Evolutionary conservation across 92 coral and sea anemone species (phyloP).

Genomic region (Phenganax marumi): DNA sequence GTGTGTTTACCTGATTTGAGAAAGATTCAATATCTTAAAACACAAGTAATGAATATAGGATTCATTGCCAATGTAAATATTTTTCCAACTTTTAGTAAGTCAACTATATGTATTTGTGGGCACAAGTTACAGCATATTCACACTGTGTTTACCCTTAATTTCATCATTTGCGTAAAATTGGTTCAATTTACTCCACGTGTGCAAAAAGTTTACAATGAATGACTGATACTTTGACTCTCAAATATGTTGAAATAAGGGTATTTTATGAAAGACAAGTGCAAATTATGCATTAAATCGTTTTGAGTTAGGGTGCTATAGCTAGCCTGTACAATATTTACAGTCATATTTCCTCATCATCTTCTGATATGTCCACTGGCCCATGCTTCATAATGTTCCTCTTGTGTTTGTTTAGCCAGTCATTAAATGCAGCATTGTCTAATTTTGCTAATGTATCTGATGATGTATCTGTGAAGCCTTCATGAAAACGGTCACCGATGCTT

Average conservation of each 20-base stretch:
- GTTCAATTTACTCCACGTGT: neutral
- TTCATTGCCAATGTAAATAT: neutral
- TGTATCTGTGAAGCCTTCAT: constrained; percentile 6
- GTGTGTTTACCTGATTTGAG: neutral
- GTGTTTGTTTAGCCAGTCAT: constrained; percentile 26
- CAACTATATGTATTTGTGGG: neutral
- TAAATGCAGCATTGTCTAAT: neutral
- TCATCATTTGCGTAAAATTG: neutral
- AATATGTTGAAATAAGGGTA: neutral
- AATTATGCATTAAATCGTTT: too few relatives aligned
- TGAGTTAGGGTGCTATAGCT: neutral
- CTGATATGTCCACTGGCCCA: neutral
- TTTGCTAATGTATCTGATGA: constrained; percentile 8
- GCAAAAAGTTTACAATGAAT: too few relatives aligned
- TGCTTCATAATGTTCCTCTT: constrained; percentile 3
- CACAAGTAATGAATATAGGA: neutral
- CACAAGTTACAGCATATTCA: neutral
- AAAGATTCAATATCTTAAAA: neutral
- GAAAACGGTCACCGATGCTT: neutral
- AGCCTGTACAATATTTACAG: neutral
- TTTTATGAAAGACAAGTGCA: too few relatives aligned
- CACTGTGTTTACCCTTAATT: neutral
- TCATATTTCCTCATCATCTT: neutral
- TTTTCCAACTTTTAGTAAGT: neutral
- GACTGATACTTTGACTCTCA: neutral